Percentiles rank a stretch among this genome's conserved stretches.
Conservation (phyloP, 2,113 vertebrate species). For the Hippocampus comes region DNA sequence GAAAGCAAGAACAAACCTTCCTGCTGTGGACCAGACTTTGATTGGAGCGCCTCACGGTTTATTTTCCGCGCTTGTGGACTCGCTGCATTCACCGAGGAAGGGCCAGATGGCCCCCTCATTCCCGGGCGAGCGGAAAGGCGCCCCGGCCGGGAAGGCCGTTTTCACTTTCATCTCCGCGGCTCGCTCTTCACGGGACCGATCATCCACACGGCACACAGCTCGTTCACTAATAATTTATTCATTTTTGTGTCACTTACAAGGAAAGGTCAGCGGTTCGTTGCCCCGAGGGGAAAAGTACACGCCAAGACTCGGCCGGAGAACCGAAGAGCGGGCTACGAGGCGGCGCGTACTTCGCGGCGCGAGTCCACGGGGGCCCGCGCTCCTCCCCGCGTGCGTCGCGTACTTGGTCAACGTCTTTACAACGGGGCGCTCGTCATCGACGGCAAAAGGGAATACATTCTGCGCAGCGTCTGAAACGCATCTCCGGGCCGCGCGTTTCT, state of each 20-base stretch:
- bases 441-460: constrained; percentile 52
- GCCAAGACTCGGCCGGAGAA: constrained; percentile 55
- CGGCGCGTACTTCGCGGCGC: too few relatives aligned
- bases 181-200: constrained; percentile 40
- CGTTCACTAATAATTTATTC: constrained; percentile 78
- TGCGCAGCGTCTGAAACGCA: constrained; percentile 56
- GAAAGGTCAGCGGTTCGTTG: constrained; percentile 75
- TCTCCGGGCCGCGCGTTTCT: constrained; percentile 62
- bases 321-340: neutral
- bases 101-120: neutral
- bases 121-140: constrained; percentile 5
- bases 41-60: constrained; percentile 47
- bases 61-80: constrained; percentile 60
- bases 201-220: constrained; percentile 44
- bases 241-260: constrained; percentile 68
- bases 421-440: constrained; percentile 24
- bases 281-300: constrained; percentile 64
- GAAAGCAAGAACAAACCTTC: constrained; percentile 35
- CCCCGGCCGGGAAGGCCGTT: constrained; percentile 13
- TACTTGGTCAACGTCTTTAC: constrained; percentile 36
- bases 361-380: too few relatives aligned
- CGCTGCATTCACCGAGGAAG: constrained; percentile 1
- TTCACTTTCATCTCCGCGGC: constrained; percentile 28
- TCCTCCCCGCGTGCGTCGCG: constrained; percentile 32
- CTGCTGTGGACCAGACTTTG: constrained; percentile 38